Evolutionary conservation across 2,888 invertebrate species (phyloP).

Genomic region (Drosophila quinaria): DNA sequence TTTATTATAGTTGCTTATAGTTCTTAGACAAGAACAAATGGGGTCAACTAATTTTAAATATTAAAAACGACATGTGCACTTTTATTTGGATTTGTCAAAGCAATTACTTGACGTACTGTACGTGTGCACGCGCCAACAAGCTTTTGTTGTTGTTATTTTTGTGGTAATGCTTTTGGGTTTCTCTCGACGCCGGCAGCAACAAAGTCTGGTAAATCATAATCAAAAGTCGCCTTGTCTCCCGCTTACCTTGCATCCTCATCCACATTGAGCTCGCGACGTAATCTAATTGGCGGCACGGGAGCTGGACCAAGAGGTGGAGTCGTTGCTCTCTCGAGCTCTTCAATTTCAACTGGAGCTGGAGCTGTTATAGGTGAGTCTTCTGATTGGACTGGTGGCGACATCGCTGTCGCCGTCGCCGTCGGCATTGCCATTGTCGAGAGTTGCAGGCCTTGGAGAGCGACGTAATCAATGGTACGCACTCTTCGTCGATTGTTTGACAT

Average conservation of each 20-base stretch:
- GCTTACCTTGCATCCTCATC: slow-evolving; percentile 73
- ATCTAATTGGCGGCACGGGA: slow-evolving; percentile 60
- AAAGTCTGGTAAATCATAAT: slow-evolving; percentile 4
- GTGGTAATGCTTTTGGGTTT: slow-evolving; percentile 46
- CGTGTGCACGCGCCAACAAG: slow-evolving; percentile 17
- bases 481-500: slow-evolving; percentile 73
- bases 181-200: slow-evolving; percentile 27
- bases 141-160: slow-evolving; percentile 33
- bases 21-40: too few species aligned
- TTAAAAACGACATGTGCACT: too few species aligned
- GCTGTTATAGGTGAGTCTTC: slow-evolving; percentile 29
- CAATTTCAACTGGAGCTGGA: slow-evolving; percentile 6
- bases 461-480: slow-evolving; percentile 72
- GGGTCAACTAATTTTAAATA: too few species aligned
- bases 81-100: too few species aligned
- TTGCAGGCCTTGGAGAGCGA: slow-evolving; percentile 62
- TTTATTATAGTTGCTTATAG: too few species aligned
- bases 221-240: slow-evolving; percentile 31
- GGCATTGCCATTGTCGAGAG: slow-evolving; percentile 41
- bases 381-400: slow-evolving; percentile 31
- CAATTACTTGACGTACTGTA: not conserved
- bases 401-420: slow-evolving; percentile 34
- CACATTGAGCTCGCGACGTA: slow-evolving; percentile 70
- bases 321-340: slow-evolving; percentile 18
- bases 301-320: slow-evolving; percentile 25